Percentiles rank a stretch among this genome's conserved stretches.
These are phyloP conservation scores for Pachyrhynchus sulphureomaculatus DNA, from an alignment of 1,140 invertebrate species.

Conservation along the genomic window DNA sequence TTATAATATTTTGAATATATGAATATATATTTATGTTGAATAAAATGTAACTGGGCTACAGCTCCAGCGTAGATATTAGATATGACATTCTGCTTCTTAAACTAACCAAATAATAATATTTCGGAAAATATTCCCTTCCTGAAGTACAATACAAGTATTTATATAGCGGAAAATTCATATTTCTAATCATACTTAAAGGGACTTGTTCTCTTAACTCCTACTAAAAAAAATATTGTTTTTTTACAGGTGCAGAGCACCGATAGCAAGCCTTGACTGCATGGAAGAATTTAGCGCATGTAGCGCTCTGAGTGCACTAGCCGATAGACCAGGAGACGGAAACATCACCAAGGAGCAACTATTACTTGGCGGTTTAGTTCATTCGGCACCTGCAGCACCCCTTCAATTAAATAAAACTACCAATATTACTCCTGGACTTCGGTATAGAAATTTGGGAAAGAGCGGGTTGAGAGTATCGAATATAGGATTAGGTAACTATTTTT, in stretches of 20 bases:
- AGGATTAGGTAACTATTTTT: slow-evolving; percentile 68
- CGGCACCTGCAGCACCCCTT: slow-evolving; percentile 45
- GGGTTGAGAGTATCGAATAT: slow-evolving; percentile 89
- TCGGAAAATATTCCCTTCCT: no score
- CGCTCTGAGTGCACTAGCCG: slow-evolving; percentile 50
- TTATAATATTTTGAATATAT: no score
- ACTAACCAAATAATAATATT: no score
- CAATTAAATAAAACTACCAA: slow-evolving; percentile 57
- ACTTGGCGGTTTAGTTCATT: slow-evolving; percentile 51
- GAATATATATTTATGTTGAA: no score
- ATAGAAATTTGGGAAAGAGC: slow-evolving; percentile 90
- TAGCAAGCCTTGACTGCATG: slow-evolving; percentile 90
- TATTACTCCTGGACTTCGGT: slow-evolving; percentile 75
- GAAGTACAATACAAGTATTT: no score
- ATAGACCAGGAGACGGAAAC: slow-evolving; percentile 52
- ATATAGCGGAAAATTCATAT: no score
- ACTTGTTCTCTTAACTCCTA: no score
- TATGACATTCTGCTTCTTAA: no score
- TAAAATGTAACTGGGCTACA: no score
- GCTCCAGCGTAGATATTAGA: no score
- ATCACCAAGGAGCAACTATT: slow-evolving; percentile 50
- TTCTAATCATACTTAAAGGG: no score
- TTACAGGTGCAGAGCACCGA: slow-evolving; percentile 81
- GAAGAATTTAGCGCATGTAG: slow-evolving; percentile 79
- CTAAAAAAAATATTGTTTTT: no score